Evolutionary conservation across 2,797 vertebrate species (phyloP), one percentile per base, ranked within the genome.

Genomic region (Odontamblyopus lacepedii): DNA sequence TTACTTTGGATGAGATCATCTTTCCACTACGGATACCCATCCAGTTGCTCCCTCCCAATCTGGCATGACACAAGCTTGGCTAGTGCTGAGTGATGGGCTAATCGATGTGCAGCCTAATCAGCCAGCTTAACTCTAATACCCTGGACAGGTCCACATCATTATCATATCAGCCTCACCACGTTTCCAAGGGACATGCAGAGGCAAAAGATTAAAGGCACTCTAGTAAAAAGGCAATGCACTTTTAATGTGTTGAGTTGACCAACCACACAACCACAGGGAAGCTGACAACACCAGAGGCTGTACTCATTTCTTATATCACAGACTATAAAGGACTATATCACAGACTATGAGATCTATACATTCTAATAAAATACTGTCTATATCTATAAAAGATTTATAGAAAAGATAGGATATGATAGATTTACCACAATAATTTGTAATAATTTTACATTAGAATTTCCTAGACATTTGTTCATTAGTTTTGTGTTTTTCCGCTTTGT

Each of bases 111-210:
- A 79, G 88, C 89, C 91, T 93, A 94, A 94, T 93, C 93, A 94
- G 90, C 70, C 90, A 92, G 93, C 93, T 95, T 94, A 94, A 83
- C 91, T 91, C 89, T 93, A 94, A 94, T 92, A 93, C 92, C 91
- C 80, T 82, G 82, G 90, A 92, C 93, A 93, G 92, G 89, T 93
- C 90, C 90, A 92, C 91, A 92, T 92, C 90, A 94, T 94, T 94
- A 94, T 93, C 91, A 94, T 93, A 94, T 93, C 93, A 93, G 92
- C 77, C 82, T 83, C 79, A 81, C 85, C 88, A 92, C 86, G 75
- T 91, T 93, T 92, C 62, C 75, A 91, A 91, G 92, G 94, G 92
- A 92, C 91, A 90, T 81, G 79, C 80, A 90, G 81, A 88, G 83
- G 83, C 86, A 78, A 91, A 92, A 90, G 89, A 93, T 93, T 92